Conservation (phyloP, 2,113 vertebrate species). For the Scytalopus superciliaris region DNA sequence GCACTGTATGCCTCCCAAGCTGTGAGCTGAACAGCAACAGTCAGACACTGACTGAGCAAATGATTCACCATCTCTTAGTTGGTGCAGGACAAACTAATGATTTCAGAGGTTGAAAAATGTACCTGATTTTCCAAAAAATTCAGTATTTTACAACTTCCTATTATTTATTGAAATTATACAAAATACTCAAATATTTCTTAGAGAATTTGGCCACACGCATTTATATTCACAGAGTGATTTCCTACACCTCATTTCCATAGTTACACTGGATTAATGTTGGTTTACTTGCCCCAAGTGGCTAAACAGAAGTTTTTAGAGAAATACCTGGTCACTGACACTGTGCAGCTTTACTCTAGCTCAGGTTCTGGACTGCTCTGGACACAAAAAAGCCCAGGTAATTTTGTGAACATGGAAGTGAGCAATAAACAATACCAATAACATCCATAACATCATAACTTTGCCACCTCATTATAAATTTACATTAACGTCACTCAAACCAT, state of each 20-base stretch:
- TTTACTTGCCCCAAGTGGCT: neutral
- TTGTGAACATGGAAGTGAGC: neutral
- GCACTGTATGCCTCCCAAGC: neutral
- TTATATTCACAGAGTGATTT: neutral
- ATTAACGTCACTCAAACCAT: neutral
- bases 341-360: neutral
- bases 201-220: rapidly evolving
- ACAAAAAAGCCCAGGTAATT: neutral
- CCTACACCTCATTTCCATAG: neutral
- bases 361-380: neutral
- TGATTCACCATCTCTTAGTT: neutral
- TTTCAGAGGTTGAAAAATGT: neutral
- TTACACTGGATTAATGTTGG: neutral
- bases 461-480: neutral
- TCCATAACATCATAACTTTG: neutral
- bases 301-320: neutral
- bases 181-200: neutral
- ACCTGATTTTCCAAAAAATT: neutral
- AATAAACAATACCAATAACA: neutral
- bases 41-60: neutral
- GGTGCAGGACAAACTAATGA: neutral
- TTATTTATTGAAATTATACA: neutral
- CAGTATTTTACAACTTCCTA: neutral
- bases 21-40: neutral
- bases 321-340: neutral